Evolutionary conservation across 2,888 invertebrate species (phyloP), one percentile per base, ranked within the genome.

Genomic region (Rhagophthalmus giganteus): DNA sequence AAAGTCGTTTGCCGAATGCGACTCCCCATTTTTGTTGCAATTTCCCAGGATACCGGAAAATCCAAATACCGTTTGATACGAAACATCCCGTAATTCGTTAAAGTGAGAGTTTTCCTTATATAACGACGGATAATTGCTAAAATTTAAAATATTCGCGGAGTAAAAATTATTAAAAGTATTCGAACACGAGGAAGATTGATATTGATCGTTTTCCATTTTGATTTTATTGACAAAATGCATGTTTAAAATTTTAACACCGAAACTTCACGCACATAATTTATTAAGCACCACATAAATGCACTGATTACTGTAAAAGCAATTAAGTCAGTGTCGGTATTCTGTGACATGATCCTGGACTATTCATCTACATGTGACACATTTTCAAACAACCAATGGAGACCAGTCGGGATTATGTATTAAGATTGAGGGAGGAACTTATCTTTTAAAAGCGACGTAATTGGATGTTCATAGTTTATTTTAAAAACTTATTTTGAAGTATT

Each of bases 341-440:
- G 54, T 57, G 40, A 45, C 57, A 55, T 59, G 44, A 32, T 38
- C 49, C 55, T 51, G 55, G 50, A 54, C 54, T 54, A 54, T 60
- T 61, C 59, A 61, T 63, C 60, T 61, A 52, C 60, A 62, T 64
- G 58, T 59, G 62, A 62, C 63, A 64, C 53, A 62, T 61, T 58
- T 62, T 48, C 35, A 51, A 49, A 42, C 38, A 35, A 37, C 67
- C 66, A 67, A 68, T 67, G 44, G 53, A 51, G n/a, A 54, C 39
- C 42, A 57, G 26, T 38, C 20, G 37, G 38, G 13, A 32, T 38
- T 20, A 15, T 25, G 42, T 27, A 33, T 35, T 28, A 37, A 39
- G 30, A 5, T 7, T 38, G 48, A 38, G 38, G 53, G 48, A 48
- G 48, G 53, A 28, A 32, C 42, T 27, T 40, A 27, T 28, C 12